Evolutionary conservation across 30 jellyfish, hydroid and myxozoan species (phyloP), one percentile per base, ranked within the genome.

Genomic region (Hydractinia symbiolongicarpus): DNA sequence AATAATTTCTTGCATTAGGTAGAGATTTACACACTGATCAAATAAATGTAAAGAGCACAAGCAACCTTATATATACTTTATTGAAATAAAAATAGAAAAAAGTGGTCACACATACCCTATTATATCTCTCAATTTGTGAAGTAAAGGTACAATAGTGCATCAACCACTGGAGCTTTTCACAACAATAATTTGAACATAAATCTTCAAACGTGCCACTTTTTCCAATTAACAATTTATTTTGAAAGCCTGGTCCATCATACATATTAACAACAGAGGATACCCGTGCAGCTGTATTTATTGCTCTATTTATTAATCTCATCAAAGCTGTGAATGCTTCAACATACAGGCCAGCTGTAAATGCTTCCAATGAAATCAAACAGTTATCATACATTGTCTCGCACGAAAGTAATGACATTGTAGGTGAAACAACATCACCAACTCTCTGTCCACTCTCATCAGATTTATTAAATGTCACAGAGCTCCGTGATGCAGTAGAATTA

Each of bases 121-220:
- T 84, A 77, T 93, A 93, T 61, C 96, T 79, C 78, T 93, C 98
- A 50, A 85, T 87, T 58, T 81, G 93, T 53, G 84, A 74, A 8
- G 96, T 84, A 80, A 93, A 86, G 6, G 96, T 84, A 20, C 95
- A 82, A 60, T 76, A 86, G 72, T 93, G 95, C 82, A 79, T 66
- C 54, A 93, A 84, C 98, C 98, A 93, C 54, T 93, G 95, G 15
- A 93, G 81, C 67, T 88, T 93, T 82, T 93, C 98, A 66, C 95
- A 83, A 5, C 95, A 91, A 77, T 93, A 93, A 68, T 93, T 93
- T 81, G 67, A 77, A 57, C 96, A 84, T 21, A 93, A 86, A 70
- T 93, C 98, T 79, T 86, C 94, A 77, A 87, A 88, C 19, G 82
- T 81, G 14, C 89, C 95, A 0, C 94, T 88, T 51, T 79, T 66